Percentiles rank a stretch among this genome's conserved stretches.
These are phyloP conservation scores for Hippocampus barbouri DNA, from an alignment of 2,113 vertebrate species.

Conservation along the genomic window DNA sequence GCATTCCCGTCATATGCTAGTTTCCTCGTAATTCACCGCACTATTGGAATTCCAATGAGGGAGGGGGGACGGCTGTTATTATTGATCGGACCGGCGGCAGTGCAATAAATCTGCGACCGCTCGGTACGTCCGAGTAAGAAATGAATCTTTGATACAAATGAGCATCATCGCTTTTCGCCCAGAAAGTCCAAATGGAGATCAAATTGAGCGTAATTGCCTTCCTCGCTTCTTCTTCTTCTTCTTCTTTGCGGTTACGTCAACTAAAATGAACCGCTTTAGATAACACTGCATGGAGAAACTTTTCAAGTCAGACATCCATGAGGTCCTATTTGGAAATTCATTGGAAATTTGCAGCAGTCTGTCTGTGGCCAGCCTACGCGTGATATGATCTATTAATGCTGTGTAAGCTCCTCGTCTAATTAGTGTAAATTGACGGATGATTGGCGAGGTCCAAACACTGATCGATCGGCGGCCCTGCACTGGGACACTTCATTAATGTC, in stretches of 20 bases:
- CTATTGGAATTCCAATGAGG: slow-evolving; percentile 3
- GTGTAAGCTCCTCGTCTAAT: background rate
- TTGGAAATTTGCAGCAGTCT: background rate
- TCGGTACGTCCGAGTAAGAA: slow-evolving; percentile 11
- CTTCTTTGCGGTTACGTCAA: background rate
- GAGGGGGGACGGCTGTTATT: background rate
- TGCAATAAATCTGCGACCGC: slow-evolving; percentile 23
- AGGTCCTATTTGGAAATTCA: background rate
- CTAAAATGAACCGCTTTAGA: background rate
- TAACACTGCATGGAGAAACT: background rate
- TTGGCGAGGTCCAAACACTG: background rate
- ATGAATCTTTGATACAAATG: slow-evolving; percentile 39
- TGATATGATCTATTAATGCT: background rate
- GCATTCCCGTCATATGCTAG: background rate
- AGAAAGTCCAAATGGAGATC: slow-evolving; percentile 26
- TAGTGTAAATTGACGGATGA: background rate
- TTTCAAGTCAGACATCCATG: background rate
- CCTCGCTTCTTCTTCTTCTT: background rate
- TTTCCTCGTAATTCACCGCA: background rate
- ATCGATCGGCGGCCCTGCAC: background rate
- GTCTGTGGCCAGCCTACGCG: background rate
- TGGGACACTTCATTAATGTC: background rate
- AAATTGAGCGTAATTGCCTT: slow-evolving; percentile 21
- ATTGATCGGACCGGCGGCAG: slow-evolving; percentile 1
- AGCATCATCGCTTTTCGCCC: slow-evolving; percentile 18